Conservation (phyloP, 2,113 vertebrate genomes). For the Hyaena hyaena region DNA sequence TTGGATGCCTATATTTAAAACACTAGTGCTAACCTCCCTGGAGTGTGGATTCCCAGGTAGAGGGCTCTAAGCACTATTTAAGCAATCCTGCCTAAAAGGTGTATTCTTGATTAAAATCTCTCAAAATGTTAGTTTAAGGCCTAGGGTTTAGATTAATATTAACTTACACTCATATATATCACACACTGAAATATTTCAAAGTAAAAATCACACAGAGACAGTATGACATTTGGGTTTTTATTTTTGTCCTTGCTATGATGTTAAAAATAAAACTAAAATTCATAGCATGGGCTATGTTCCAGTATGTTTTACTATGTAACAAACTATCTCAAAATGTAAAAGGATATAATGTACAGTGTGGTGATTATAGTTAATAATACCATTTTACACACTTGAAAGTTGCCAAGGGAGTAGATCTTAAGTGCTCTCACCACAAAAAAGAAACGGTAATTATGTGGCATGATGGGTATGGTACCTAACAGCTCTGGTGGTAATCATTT, state of each 20-base stretch:
- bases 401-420: background rate
- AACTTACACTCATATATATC: background rate
- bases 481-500: background rate
- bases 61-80: background rate
- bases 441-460: background rate
- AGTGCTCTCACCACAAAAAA: background rate
- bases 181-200: slow-evolving; percentile 24
- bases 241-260: slow-evolving; percentile 30
- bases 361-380: background rate
- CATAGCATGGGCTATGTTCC: background rate
- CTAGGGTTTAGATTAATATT: background rate
- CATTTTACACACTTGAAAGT: background rate
- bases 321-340: slow-evolving; percentile 2
- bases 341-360: background rate
- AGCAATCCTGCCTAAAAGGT: background rate
- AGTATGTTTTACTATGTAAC: background rate
- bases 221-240: background rate
- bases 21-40: background rate
- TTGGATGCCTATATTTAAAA: background rate
- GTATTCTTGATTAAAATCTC: background rate
- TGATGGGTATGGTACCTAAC: background rate
- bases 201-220: background rate
- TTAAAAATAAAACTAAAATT: slow-evolving; percentile 5
- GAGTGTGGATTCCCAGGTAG: background rate
- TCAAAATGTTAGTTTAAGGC: background rate